Conservation (phyloP, 1,140 invertebrate species). For the Metopolophium dirhodum region DNA sequence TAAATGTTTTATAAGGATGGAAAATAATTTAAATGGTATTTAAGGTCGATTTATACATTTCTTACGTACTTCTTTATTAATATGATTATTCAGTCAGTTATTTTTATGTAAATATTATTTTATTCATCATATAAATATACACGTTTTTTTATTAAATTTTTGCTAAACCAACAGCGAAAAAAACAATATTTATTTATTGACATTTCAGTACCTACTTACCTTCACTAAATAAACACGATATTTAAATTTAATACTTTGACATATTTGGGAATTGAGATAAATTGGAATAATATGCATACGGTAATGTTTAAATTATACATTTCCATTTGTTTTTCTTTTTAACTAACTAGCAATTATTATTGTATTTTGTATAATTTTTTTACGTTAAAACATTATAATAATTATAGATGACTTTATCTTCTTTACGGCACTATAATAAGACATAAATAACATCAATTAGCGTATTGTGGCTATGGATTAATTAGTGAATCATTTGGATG, state of each 20-base stretch:
- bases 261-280: background rate
- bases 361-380: background rate
- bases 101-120: constrained; percentile 20
- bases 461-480: background rate
- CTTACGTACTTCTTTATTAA: background rate
- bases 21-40: background rate
- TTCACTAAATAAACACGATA: background rate
- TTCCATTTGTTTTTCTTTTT: background rate
- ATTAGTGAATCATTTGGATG: background rate
- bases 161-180: background rate
- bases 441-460: background rate
- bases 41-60: background rate
- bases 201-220: background rate
- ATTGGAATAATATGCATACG: background rate
- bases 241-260: background rate
- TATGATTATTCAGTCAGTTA: background rate
- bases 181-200: constrained; percentile 14
- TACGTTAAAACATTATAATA: background rate
- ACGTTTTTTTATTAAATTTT: background rate
- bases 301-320: background rate
- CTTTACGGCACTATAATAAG: background rate
- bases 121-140: background rate
- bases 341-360: background rate
- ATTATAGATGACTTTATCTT: background rate
- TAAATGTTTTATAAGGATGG: background rate